Evolutionary conservation across 2,113 vertebrate species (phyloP).

Genomic region (Microtus oregoni): DNA sequence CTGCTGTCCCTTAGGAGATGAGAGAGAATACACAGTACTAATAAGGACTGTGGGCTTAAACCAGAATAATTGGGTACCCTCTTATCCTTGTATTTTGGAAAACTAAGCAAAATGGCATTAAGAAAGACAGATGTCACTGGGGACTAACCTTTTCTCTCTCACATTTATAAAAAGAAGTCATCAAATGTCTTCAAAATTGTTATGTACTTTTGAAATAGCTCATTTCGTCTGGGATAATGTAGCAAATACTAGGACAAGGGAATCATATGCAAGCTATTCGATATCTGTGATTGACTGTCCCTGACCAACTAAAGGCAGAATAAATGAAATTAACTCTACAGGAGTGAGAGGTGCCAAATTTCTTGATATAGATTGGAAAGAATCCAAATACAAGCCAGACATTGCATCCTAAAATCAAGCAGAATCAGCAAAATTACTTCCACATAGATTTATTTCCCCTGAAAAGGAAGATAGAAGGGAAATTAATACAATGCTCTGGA

Average conservation of each 20-base stretch:
- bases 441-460: not conserved
- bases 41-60: not conserved
- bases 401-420: slow-evolving; percentile 3
- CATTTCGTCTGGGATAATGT: slow-evolving; percentile 50
- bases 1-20: not conserved
- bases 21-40: not conserved
- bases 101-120: slow-evolving; percentile 26
- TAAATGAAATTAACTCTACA: slow-evolving; percentile 59
- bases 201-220: slow-evolving; percentile 33
- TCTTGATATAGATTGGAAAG: not conserved
- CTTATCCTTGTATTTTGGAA: slow-evolving; percentile 32
- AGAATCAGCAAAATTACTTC: slow-evolving; percentile 40
- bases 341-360: not conserved
- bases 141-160: slow-evolving; percentile 3
- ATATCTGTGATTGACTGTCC: slow-evolving; percentile 11
- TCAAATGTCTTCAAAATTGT: slow-evolving; percentile 42
- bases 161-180: slow-evolving; percentile 4
- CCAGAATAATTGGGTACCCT: not conserved
- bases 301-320: slow-evolving; percentile 37
- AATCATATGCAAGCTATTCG: not conserved
- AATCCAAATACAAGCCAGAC: slow-evolving; percentile 32
- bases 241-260: not conserved
- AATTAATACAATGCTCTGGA: not conserved
- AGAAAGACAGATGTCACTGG: slow-evolving; percentile 9
- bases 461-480: slow-evolving; percentile 29